Evolutionary conservation across 2,888 invertebrate genomes (phyloP), one percentile per base, ranked within the genome.

Genomic region (Polydrusus pterygomalis): DNA sequence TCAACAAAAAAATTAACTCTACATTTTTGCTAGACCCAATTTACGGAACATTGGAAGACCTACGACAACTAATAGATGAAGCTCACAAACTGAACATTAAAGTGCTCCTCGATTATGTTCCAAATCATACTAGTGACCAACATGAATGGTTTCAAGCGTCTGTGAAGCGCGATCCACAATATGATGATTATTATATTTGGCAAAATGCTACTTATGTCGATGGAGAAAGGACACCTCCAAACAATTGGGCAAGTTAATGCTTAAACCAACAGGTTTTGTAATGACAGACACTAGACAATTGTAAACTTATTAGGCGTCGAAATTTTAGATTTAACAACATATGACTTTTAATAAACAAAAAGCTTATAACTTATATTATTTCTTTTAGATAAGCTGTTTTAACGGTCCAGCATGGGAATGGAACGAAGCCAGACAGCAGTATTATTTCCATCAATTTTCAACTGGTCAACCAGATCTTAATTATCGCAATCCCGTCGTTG

Each of bases 11-110:
- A 25, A 25, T 5, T 25, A 25, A 25, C 15, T n/a, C 3, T 9
- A 49, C 7, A 51, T 2, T 30, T 56, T 34, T n/a, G n/a, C 15
- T 69, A 74, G 93, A 96, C 80, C 86, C 91, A 0, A 90, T 91
- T 68, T 96, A 93, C 84, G 96, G 97, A 0, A 93, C 91, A 0
- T 88, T 95, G 86, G 88, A 88, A 0, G 95, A 96, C 85, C 94
- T 96, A 67, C 88, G 90, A 0, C 85, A 89, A 0, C 85, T 72
- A 1, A 0, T 67, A 10, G 43, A 43, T 40, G 45, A 63, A 56
- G 65, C 63, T 20, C 63, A 72, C 17, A 64, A 60, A 47, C 8
- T 10, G 1, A 49, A 38, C 18, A 62, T 62, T 13, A 70, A 70
- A 70, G 60, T 70, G 15, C 40, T 70, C 20, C 17, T 70, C 13